A percentile compares a stretch with the other conserved stretches of the same genome.
Evolutionary conservation across 2,113 vertebrate species (phyloP).

Genomic region (Oxygymnocypris stewartii): DNA sequence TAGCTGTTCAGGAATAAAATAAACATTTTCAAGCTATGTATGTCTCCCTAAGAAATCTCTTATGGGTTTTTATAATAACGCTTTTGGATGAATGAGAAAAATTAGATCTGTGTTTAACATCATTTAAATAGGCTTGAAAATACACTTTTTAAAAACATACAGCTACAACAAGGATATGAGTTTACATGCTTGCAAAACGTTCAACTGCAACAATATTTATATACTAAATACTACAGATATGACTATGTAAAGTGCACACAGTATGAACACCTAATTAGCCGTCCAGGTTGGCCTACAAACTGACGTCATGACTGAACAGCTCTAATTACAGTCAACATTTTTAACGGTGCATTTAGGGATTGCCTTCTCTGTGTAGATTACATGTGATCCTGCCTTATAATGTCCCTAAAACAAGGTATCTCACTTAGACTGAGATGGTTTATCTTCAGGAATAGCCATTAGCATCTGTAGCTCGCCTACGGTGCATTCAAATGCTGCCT

Average conservation of each 20-base stretch:
- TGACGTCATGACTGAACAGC: neutral
- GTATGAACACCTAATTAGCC: neutral
- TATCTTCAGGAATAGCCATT: slow-evolving; percentile 3
- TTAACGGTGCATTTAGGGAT: neutral
- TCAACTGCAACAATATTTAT: neutral
- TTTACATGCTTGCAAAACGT: neutral
- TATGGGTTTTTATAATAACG: neutral
- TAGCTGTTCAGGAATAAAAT: neutral
- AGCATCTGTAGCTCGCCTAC: slow-evolving; percentile 21
- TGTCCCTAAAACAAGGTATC: neutral
- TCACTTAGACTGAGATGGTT: neutral
- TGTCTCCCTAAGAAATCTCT: neutral
- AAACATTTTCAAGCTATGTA: neutral
- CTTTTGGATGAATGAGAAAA: neutral
- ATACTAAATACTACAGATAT: neutral
- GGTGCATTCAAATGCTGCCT: slow-evolving; percentile 5
- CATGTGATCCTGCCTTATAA: neutral
- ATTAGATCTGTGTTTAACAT: neutral
- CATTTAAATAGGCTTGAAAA: neutral
- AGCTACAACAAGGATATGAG: neutral
- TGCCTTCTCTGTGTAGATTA: neutral
- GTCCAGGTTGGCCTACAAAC: neutral
- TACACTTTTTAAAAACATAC: neutral
- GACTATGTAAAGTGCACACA: neutral
- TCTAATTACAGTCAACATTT: neutral